Conservation (phyloP, 2,113 vertebrate genomes). For the Nymphicus hollandicus region DNA sequence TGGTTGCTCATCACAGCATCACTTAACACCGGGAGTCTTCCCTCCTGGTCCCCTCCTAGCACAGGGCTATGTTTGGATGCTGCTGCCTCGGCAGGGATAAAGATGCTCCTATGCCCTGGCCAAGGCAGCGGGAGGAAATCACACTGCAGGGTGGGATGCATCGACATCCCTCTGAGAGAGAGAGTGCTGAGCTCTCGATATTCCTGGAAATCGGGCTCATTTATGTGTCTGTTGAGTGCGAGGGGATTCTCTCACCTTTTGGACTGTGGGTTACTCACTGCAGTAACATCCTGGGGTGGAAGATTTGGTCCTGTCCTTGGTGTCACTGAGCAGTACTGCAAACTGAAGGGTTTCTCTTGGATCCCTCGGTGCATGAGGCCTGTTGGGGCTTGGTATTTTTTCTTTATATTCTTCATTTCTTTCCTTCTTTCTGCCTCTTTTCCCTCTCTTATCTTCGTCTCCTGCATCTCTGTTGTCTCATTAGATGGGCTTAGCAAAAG, state of each 20-base stretch:
- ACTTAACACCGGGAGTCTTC: rapidly evolving
- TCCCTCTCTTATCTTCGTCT: not conserved
- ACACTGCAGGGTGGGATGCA: not conserved
- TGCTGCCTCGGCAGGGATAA: not conserved
- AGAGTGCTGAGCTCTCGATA: not conserved
- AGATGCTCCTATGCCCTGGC: not conserved
- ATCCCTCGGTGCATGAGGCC: not conserved
- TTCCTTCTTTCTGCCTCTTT: not conserved
- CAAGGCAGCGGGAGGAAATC: not conserved
- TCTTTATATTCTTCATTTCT: not conserved
- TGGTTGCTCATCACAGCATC: too few relatives aligned
- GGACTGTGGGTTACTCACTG: not conserved
- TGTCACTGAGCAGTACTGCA: too few relatives aligned
- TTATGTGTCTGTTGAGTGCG: not conserved
- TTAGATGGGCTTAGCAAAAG: not conserved
- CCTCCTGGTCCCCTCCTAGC: not conserved
- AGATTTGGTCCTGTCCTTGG: not conserved
- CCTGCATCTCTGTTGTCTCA: not conserved
- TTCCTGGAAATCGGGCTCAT: not conserved
- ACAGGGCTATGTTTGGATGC: not conserved
- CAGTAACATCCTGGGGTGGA: not conserved
- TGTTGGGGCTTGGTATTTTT: not conserved
- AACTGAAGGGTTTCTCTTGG: not conserved
- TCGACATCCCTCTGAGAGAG: not conserved
- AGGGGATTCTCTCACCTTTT: not conserved